These are phyloP conservation scores for Drosophila austrosaltans DNA, from an alignment of 2,888 invertebrate species.

Conservation along the genomic window DNA sequence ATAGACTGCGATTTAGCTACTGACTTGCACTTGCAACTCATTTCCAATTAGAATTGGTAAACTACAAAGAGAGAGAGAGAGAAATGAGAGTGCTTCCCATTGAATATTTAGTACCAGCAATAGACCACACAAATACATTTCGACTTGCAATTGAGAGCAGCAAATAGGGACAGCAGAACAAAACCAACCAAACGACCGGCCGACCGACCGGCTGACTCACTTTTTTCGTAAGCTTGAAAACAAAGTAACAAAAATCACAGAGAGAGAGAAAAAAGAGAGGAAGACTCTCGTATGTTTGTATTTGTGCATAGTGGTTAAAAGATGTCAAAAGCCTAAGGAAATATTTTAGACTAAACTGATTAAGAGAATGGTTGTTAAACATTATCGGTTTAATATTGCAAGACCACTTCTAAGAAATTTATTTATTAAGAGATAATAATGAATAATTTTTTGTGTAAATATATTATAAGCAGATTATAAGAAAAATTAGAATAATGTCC, in stretches of 20 bases:
- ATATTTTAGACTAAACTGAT: background rate
- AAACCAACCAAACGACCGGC: no score
- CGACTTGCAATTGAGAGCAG: background rate
- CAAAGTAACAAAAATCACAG: conserved; percentile 9
- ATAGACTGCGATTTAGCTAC: conserved; percentile 44
- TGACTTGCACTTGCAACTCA: conserved; percentile 15
- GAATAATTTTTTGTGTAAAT: no score
- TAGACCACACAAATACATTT: background rate
- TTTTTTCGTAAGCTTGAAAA: conserved; percentile 12
- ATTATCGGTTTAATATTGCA: no score
- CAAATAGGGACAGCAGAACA: background rate
- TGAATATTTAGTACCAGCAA: conserved; percentile 9
- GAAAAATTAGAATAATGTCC: no score
- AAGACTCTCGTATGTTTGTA: background rate
- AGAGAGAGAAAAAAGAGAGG: background rate
- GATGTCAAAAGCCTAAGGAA: background rate
- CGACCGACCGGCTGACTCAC: conserved; percentile 19
- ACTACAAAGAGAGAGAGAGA: conserved; percentile 11
- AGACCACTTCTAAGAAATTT: no score
- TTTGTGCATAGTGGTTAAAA: conserved; percentile 1
- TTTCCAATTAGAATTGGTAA: conserved; percentile 36
- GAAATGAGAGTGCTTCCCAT: background rate
- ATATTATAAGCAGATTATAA: no score
- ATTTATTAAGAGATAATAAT: no score
- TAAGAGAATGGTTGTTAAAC: no score